phyloP scores from a whole-genome alignment of 2,797 vertebrate species.

The Lindbergichthys nudifrons region DNA sequence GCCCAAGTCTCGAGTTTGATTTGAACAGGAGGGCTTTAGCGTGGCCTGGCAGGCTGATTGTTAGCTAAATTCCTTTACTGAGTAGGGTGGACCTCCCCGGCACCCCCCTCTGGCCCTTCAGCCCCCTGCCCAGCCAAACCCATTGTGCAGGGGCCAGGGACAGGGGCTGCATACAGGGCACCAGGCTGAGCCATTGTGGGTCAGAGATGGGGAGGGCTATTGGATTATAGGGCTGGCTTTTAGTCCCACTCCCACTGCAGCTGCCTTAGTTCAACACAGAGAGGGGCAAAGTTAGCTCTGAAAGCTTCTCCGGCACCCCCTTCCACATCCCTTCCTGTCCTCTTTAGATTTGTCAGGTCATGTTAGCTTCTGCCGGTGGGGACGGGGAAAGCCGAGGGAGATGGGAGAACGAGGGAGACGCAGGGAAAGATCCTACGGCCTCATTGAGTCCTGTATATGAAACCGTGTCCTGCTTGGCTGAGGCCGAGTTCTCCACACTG shows the following conservation, averaged over 20 bases:
- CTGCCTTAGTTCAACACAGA: conserved; percentile 71
- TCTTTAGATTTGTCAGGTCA: conserved; percentile 80
- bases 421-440: conserved; percentile 30
- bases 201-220: conserved; percentile 50
- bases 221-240: conserved; percentile 78
- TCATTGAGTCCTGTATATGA: conserved; percentile 47
- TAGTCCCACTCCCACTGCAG: conserved; percentile 71
- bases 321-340: conserved; percentile 53
- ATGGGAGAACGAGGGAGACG: conserved; percentile 15
- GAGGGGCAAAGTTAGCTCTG: conserved; percentile 49
- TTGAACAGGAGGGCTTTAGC: conserved; percentile 66
- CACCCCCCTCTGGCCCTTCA: conserved; percentile 44
- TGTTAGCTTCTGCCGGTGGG: conserved; percentile 74
- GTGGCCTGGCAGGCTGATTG: conserved; percentile 70
- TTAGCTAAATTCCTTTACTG: conserved; percentile 79
- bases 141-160: conserved; percentile 75
- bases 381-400: conserved; percentile 41
- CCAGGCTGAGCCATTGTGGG: conserved; percentile 75
- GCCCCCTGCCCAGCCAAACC: conserved; percentile 66
- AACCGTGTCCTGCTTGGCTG: conserved; percentile 58
- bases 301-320: conserved; percentile 44
- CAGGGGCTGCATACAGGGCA: conserved; percentile 73
- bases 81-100: conserved; percentile 63
- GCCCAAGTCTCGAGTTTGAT: conserved; percentile 49
- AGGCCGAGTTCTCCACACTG: conserved; percentile 64